Evolutionary conservation across 1,140 invertebrate genomes (phyloP).

Genomic region (Xylocopa sonorina): DNA sequence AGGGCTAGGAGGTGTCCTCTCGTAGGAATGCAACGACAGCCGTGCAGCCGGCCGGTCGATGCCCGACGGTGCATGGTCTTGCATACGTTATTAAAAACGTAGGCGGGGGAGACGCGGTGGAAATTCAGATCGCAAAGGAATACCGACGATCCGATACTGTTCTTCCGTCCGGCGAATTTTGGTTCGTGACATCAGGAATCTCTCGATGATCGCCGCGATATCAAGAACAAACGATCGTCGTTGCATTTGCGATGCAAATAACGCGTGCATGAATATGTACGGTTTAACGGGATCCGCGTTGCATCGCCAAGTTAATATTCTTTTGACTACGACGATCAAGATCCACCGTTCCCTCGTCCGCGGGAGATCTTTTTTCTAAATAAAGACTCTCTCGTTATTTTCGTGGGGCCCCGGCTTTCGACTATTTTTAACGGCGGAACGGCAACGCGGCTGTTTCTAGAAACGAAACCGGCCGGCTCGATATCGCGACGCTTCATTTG

Average conservation of each 20-base stretch:
- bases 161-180: background rate
- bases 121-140: conserved; percentile 5
- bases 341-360: too few species aligned
- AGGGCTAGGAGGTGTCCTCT: background rate
- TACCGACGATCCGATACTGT: background rate
- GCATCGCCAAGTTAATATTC: too few species aligned
- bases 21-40: conserved; percentile 6
- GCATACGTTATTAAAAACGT: conserved; percentile 40
- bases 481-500: background rate
- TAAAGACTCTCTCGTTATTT: too few species aligned
- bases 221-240: conserved; percentile 9
- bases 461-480: background rate
- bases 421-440: background rate
- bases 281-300: background rate
- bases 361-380: too few species aligned
- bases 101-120: background rate
- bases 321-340: background rate
- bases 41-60: background rate
- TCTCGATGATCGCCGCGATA: background rate
- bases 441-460: background rate
- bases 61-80: background rate
- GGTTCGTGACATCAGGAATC: background rate
- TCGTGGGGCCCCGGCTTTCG: too few species aligned
- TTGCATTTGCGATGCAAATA: conserved; percentile 55
- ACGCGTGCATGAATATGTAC: conserved; percentile 57